Evolutionary conservation across 1,140 invertebrate genomes (phyloP), one percentile per base, ranked within the genome.

Genomic region (Leptinotarsa defecta): DNA sequence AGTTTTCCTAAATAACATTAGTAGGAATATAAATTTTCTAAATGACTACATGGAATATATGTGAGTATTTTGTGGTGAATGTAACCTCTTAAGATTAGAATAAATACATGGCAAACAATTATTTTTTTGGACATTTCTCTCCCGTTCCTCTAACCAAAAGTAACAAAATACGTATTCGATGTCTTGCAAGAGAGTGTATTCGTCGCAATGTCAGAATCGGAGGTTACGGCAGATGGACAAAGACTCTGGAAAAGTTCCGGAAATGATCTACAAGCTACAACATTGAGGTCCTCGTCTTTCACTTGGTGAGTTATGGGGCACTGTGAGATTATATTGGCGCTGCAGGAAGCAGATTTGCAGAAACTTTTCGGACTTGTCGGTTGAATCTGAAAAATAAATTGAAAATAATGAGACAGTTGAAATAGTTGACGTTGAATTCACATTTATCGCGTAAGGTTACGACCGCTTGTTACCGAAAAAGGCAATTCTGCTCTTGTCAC

Each of bases 341-440:
- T 64, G 48, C 71, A 73, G 17, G 48, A 13, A 20, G 71, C 52
- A n/a, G 34, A 13, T 65, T 73, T 73, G 61, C 71, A 73, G 71
- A 64, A 64, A 62, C 17, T 64, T 24, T 73, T 22, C 17, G 15
- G 27, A 15, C 61, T 27, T 5, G 61, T 73, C 4, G 71, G 27
- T 64, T 65, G 62, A 20, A 73, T 73, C 71, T 73, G 62, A 67
- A 73, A 73, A 69, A 57, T 5, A 57, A 57, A 57, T 57, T 57
- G 52, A 15, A 57, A 43, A 11, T 43, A 3, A 43, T 43, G 34
- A 43, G 34, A 43, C 2, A 43, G 34, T 43, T 43, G 34, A 43
- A 11, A 11, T 43, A 43, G 34, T 43, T 43, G 34, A 11, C 1
- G 34, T 43, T 43, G 8, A 43, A 43, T 43, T 34, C 27, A 34